Conservation (phyloP, 2,888 invertebrate genomes). For the Amphipoea oculea region DNA sequence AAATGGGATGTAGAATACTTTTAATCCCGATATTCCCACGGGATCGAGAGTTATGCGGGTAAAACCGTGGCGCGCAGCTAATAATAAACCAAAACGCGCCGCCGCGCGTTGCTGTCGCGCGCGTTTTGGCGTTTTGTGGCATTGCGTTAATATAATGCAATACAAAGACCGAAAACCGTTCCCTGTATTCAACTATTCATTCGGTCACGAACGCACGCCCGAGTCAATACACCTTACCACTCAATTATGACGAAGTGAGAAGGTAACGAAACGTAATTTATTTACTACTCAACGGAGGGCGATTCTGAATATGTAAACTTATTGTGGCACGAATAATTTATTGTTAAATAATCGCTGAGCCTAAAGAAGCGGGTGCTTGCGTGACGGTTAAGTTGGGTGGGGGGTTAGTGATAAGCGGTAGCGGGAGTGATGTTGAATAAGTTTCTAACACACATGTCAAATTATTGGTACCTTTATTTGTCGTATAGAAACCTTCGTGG, state of each 20-base stretch:
- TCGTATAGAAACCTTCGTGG: background rate
- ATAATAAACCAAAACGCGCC: too few relatives aligned
- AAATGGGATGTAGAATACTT: background rate
- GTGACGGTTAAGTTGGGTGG: conserved; percentile 73
- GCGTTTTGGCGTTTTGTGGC: too few relatives aligned
- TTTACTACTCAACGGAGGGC: conserved; percentile 84
- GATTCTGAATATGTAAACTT: conserved; percentile 85
- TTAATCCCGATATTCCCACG: too few relatives aligned
- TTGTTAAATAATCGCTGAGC: conserved; percentile 86
- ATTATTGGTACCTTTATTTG: background rate
- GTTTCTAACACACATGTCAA: background rate
- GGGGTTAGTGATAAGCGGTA: conserved; percentile 25
- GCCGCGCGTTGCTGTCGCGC: too few relatives aligned
- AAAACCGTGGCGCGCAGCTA: background rate
- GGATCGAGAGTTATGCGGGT: too few relatives aligned
- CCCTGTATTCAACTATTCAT: conserved; percentile 3
- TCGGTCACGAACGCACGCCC: conserved; percentile 52
- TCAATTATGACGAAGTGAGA: conserved; percentile 84
- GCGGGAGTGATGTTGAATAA: conserved; percentile 22
- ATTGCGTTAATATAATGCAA: background rate
- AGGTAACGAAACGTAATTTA: conserved; percentile 87
- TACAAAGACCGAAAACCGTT: conserved; percentile 7
- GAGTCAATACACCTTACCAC: conserved; percentile 70
- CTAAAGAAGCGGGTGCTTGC: conserved; percentile 84
- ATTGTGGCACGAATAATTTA: conserved; percentile 84